Percentiles rank a stretch among this genome's conserved stretches.
Conservation (phyloP, 2,888 invertebrate species). For the Formica aserva region DNA sequence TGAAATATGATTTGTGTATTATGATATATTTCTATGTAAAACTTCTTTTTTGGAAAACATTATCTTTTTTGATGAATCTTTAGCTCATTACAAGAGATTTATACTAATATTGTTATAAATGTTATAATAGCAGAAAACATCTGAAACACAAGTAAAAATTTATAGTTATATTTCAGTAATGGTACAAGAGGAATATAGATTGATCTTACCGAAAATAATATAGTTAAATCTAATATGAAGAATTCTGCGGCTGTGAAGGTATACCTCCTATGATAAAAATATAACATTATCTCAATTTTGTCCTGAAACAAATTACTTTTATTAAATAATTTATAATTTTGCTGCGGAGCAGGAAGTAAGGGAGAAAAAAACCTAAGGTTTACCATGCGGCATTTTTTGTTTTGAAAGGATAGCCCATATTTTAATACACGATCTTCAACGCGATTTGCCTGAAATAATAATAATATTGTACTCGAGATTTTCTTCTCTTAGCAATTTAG, state of each 20-base stretch:
- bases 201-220: constrained; percentile 49
- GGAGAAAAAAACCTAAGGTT: background rate
- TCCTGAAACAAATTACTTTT: constrained; percentile 42
- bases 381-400: constrained; percentile 15
- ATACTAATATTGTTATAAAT: constrained; percentile 20
- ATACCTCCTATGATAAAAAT: constrained; percentile 54
- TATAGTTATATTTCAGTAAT: background rate
- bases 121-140: background rate
- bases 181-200: background rate
- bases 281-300: constrained; percentile 52
- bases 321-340: background rate
- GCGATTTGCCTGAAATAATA: constrained; percentile 34
- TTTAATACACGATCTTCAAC: constrained; percentile 7
- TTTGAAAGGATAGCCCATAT: constrained; percentile 4
- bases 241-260: constrained; percentile 55
- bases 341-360: background rate
- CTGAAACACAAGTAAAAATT: constrained; percentile 20
- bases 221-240: constrained; percentile 44
- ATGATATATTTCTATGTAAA: background rate
- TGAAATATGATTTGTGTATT: background rate
- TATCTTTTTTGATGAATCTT: background rate
- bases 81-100: background rate
- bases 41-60: background rate
- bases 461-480: background rate
- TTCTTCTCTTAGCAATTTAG: background rate